Conservation (phyloP, 1,140 invertebrate genomes). For the Wasmannia auropunctata region DNA sequence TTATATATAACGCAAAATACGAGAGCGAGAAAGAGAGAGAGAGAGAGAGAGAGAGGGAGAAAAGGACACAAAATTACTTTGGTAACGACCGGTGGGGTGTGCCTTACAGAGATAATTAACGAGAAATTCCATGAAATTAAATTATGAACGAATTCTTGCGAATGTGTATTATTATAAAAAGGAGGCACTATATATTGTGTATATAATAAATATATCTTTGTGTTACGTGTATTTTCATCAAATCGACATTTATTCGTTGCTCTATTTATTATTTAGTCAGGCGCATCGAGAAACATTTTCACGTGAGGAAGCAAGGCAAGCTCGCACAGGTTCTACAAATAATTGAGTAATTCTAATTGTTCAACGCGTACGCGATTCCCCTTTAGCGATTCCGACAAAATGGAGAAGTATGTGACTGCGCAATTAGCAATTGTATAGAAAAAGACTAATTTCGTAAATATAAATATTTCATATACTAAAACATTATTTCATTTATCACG, state of each 20-base stretch:
- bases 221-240: slow-evolving; percentile 74
- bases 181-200: slow-evolving; percentile 70
- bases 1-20: slow-evolving; percentile 54
- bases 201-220: slow-evolving; percentile 72
- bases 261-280: slow-evolving; percentile 81
- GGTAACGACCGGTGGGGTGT: slow-evolving; percentile 81
- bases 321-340: slow-evolving; percentile 74
- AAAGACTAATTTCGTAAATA: slow-evolving; percentile 85
- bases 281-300: slow-evolving; percentile 67
- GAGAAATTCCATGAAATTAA: slow-evolving; percentile 73
- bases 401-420: slow-evolving; percentile 75
- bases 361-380: slow-evolving; percentile 66
- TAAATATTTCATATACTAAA: slow-evolving; percentile 84
- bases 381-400: slow-evolving; percentile 72
- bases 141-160: slow-evolving; percentile 72
- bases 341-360: slow-evolving; percentile 78
- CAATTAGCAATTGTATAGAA: slow-evolving; percentile 84
- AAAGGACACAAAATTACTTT: slow-evolving; percentile 76
- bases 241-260: slow-evolving; percentile 73
- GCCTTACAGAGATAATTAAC: slow-evolving; percentile 79
- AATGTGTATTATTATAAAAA: slow-evolving; percentile 73
- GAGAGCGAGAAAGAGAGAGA: slow-evolving; percentile 8
- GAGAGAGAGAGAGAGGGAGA: slow-evolving; percentile 40
- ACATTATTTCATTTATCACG: slow-evolving; percentile 48
- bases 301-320: slow-evolving; percentile 71